phyloP scores from a whole-genome alignment of 2,797 vertebrate species.

The Smutsia temminckii region DNA sequence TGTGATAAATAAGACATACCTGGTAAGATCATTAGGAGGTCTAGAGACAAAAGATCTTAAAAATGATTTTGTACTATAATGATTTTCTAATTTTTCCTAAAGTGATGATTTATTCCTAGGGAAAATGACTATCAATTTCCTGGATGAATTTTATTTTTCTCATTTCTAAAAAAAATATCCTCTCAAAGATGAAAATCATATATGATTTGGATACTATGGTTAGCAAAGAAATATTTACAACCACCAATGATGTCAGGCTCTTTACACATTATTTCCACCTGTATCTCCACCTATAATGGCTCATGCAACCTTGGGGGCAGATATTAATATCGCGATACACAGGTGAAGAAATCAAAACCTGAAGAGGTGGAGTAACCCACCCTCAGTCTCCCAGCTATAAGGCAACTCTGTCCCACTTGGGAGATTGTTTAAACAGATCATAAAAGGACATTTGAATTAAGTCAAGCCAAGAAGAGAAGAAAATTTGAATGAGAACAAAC shows the following conservation, averaged over 20 bases:
- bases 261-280: neutral
- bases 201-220: neutral
- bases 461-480: neutral
- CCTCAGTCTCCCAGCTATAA: neutral
- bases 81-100: conserved; percentile 17
- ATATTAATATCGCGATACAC: neutral
- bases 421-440: neutral
- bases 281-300: neutral
- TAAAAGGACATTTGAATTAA: neutral
- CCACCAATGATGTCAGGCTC: neutral
- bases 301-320: neutral
- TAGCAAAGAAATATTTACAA: neutral
- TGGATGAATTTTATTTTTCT: neutral
- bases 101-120: neutral
- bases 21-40: neutral
- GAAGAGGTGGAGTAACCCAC: neutral
- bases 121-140: neutral
- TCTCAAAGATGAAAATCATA: neutral
- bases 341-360: neutral
- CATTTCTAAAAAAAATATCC: neutral
- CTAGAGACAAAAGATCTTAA: neutral
- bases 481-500: neutral
- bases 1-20: neutral
- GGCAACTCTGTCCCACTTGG: neutral
- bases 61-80: neutral